Percentiles rank a stretch among this genome's conserved stretches.
Evolutionary conservation across 2,797 vertebrate species (phyloP).

Genomic region (Eurystomus glaucurus): DNA sequence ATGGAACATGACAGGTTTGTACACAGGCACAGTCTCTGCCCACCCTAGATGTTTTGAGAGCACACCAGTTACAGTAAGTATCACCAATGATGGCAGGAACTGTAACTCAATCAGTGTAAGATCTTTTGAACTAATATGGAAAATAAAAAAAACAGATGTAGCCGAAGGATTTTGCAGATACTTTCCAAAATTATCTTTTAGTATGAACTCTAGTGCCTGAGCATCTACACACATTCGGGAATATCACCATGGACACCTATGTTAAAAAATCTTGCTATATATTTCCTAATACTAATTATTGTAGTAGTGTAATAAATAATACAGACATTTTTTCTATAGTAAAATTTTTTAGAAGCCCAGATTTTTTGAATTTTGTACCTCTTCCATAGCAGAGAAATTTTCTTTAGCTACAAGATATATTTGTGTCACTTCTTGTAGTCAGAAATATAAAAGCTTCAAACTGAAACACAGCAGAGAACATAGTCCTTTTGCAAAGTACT

Average conservation of each 20-base stretch:
- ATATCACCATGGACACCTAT: neutral
- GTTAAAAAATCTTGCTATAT: neutral
- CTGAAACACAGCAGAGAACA: neutral
- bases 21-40: neutral
- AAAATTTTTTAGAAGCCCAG: neutral
- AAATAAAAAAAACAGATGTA: neutral
- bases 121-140: neutral
- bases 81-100: neutral
- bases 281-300: neutral
- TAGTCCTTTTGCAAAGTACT: neutral
- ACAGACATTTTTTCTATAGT: neutral
- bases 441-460: neutral
- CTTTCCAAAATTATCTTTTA: neutral
- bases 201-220: neutral
- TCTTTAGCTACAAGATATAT: neutral
- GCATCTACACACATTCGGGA: neutral
- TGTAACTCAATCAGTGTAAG: neutral
- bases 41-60: neutral
- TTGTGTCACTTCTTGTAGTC: neutral
- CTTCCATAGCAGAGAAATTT: neutral
- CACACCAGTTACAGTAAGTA: rapidly evolving
- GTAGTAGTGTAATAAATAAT: neutral
- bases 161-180: neutral
- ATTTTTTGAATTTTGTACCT: neutral
- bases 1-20: neutral